Conservation (phyloP, 1,140 invertebrate species). For the Lordiphosa stackelbergi region DNA sequence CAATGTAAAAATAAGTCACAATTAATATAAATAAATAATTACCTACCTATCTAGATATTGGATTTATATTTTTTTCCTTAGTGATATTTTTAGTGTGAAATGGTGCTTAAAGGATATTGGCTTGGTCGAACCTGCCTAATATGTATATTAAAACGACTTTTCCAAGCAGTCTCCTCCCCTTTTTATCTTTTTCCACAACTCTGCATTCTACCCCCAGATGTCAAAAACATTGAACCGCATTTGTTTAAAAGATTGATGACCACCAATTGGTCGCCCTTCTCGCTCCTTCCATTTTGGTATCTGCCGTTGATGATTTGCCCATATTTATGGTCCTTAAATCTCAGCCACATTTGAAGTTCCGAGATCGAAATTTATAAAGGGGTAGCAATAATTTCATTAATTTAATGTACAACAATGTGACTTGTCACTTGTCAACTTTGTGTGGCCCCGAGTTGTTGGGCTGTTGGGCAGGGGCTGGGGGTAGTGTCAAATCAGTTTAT, state of each 20-base stretch:
- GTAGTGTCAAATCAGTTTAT: slow-evolving; percentile 42
- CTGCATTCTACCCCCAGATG: slow-evolving; percentile 27
- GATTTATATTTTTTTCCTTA: too few relatives aligned
- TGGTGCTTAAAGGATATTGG: not conserved
- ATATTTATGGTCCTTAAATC: slow-evolving; percentile 61
- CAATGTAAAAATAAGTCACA: too few relatives aligned
- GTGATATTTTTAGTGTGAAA: too few relatives aligned
- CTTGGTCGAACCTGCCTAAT: not conserved
- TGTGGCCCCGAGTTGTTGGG: slow-evolving; percentile 7
- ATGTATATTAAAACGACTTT: slow-evolving; percentile 14
- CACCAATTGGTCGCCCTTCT: slow-evolving; percentile 52
- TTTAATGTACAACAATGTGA: slow-evolving; percentile 70
- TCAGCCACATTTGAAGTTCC: slow-evolving; percentile 50
- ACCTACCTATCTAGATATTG: too few relatives aligned
- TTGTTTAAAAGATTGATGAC: slow-evolving; percentile 69
- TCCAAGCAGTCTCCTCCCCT: slow-evolving; percentile 14
- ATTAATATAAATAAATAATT: too few relatives aligned
- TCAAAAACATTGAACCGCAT: slow-evolving; percentile 70
- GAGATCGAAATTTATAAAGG: slow-evolving; percentile 39
- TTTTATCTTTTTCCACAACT: slow-evolving; percentile 11
- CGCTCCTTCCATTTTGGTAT: slow-evolving; percentile 6
- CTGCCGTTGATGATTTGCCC: slow-evolving; percentile 52
- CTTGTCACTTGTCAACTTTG: slow-evolving; percentile 73
- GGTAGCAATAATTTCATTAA: slow-evolving; percentile 63
- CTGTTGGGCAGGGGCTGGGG: not conserved